Conservation (phyloP, 2,888 invertebrate species). For the Agriotes lineatus region DNA sequence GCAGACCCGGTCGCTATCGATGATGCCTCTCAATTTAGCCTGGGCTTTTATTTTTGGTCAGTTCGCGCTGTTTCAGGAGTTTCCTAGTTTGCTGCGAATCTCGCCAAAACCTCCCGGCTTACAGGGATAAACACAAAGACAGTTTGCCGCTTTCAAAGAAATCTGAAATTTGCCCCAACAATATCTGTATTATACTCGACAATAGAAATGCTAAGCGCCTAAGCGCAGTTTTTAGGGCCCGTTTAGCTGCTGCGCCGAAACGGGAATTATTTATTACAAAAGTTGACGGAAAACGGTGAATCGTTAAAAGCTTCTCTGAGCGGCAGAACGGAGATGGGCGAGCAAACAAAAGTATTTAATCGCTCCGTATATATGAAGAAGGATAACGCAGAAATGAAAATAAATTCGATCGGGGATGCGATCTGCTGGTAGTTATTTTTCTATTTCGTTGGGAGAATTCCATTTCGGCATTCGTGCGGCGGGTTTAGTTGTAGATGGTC, state of each 20-base stretch:
- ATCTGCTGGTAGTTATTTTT: conserved; percentile 33
- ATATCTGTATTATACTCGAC: conserved; percentile 16
- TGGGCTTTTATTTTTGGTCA: conserved; percentile 32
- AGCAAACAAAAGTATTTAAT: conserved; percentile 34
- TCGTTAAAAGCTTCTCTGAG: conserved; percentile 28
- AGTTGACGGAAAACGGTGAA: conserved; percentile 34
- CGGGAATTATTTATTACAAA: conserved; percentile 37
- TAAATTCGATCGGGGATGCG: conserved; percentile 25
- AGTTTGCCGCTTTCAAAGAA: conserved; percentile 34
- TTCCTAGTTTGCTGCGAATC: conserved; percentile 31
- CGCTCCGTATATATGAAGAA: conserved; percentile 15
- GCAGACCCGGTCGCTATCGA: conserved; percentile 5
- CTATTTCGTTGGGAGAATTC: conserved; percentile 26
- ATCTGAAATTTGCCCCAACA: conserved; percentile 25
- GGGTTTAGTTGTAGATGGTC: conserved; percentile 33
- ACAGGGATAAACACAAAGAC: conserved; percentile 37
- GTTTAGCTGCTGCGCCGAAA: conserved; percentile 9
- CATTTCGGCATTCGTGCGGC: conserved; percentile 12
- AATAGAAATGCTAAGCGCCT: conserved; percentile 16
- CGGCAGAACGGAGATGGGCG: conserved; percentile 9
- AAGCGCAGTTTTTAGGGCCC: conserved; percentile 4
- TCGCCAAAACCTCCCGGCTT: conserved; percentile 29
- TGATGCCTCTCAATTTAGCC: conserved; percentile 10
- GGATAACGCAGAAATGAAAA: conserved; percentile 26
- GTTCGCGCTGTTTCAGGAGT: conserved; percentile 25